Evolutionary conservation across 2,888 invertebrate species (phyloP), one percentile per base, ranked within the genome.

Genomic region (Tholera decimalis): DNA sequence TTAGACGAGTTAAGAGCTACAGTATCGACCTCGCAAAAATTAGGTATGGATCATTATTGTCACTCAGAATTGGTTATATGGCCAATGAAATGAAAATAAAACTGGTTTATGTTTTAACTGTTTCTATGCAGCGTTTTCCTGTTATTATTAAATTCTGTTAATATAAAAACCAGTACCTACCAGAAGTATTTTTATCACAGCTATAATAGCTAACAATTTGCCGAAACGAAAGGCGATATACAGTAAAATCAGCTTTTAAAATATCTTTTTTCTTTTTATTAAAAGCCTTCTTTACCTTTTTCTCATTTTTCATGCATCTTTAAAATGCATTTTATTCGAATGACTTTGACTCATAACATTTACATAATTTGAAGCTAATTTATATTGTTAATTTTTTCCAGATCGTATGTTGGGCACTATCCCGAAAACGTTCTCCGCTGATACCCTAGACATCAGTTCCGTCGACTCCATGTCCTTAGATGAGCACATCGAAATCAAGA

Each of bases 1-100:
- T 96, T 98, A 59, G 97, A 97, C 82, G 97, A 97, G 84, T 95
- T 97, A 49, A 96, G 96, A 88, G 96, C 96, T 35, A 96, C 97
- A 3, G 95, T 96, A 51, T 96, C 96, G 75, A 96, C 96, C 59
- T 96, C 96, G 30, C 96, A 96, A 91, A 96, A 96, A 92, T 87
- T 96, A 85, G 96, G 96, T 96, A 88, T 85, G 44, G 15, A 60
- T 18, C 28, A 30, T 49, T 50, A 41, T 44, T 49, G 61, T 18
- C 13, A 18, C 55, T 62, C 6, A 56, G 44, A 22, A n/a, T 15
- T 15, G 11, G 28, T 28, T 28, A 11, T 1, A 5, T 0, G 1
- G 59, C 44, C 53, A 54, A 56, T 37, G 0, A 0, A 28, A 20
- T 49, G 20, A 33, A 50, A 18, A 35, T 30, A 18, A n/a, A 47